A percentile compares a stretch with the other conserved stretches of the same genome.
phyloP scores from a whole-genome alignment of 2,888 invertebrate species.

The Fragum fragum region DNA sequence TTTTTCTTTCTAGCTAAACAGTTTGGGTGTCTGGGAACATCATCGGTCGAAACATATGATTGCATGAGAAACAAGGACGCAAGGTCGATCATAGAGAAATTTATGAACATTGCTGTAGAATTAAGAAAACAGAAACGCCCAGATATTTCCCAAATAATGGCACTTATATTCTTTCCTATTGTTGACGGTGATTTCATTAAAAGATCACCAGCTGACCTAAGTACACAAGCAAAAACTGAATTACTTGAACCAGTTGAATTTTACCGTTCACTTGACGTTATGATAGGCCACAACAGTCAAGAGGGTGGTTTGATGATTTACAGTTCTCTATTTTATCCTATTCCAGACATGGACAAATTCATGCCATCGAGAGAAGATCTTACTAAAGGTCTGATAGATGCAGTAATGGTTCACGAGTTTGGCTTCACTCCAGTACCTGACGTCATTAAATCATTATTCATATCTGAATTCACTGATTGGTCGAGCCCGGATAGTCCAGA shows the following conservation, averaged over 20 bases:
- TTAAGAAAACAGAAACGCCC: background rate
- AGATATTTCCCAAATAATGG: background rate
- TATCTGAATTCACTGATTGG: conserved; percentile 23
- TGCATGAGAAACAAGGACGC: conserved; percentile 10
- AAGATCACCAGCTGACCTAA: background rate
- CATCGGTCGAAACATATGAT: background rate
- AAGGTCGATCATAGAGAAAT: background rate
- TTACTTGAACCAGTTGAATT: conserved; percentile 9
- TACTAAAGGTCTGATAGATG: background rate
- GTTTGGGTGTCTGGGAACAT: background rate
- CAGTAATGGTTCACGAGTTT: conserved; percentile 15
- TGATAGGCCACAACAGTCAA: conserved; percentile 23
- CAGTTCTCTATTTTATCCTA: conserved; percentile 12
- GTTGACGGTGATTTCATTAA: conserved; percentile 29
- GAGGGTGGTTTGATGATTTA: conserved; percentile 18
- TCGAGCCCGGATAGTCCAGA: conserved; percentile 1
- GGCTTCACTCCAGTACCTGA: background rate
- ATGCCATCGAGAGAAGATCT: conserved; percentile 12
- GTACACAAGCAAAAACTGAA: background rate
- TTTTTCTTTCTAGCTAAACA: background rate
- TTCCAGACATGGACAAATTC: conserved; percentile 21
- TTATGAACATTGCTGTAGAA: background rate
- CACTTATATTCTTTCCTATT: conserved; percentile 7
- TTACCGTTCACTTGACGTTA: conserved; percentile 14
- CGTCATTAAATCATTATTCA: background rate